A percentile compares a stretch with the other conserved stretches of the same genome.
phyloP scores from a whole-genome alignment of 2,888 invertebrate genomes.

The Ypsolopha scabrella region DNA sequence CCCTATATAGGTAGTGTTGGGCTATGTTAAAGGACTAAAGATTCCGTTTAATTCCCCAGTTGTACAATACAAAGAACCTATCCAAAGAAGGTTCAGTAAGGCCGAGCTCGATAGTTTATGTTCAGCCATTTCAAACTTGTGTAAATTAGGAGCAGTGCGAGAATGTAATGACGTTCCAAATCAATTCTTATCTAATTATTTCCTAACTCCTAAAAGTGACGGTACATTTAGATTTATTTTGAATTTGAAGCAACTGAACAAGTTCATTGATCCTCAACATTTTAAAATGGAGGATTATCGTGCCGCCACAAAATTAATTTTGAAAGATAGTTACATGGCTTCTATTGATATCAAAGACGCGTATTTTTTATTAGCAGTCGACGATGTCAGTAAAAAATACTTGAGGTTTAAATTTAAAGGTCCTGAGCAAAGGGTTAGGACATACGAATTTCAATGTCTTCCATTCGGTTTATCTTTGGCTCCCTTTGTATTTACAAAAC shows the following conservation, averaged over 20 bases:
- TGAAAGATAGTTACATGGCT: background rate
- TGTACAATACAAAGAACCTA: background rate
- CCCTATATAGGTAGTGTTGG: background rate
- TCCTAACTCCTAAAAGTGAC: constrained; percentile 6
- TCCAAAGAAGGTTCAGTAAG: background rate
- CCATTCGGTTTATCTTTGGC: too few species aligned
- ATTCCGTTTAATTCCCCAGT: background rate
- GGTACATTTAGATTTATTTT: constrained; percentile 3
- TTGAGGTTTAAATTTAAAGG: too few species aligned
- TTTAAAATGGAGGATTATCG: constrained; percentile 5
- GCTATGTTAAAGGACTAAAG: background rate
- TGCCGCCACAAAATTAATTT: constrained; percentile 1
- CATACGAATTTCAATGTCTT: too few species aligned
- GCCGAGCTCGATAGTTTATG: background rate
- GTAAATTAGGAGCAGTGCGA: background rate
- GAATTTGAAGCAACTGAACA: constrained; percentile 6
- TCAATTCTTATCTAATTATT: constrained; percentile 3
- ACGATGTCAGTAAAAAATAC: background rate
- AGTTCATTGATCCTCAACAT: constrained; percentile 1
- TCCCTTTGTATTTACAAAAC: too few species aligned
- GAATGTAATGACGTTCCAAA: background rate
- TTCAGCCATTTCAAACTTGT: background rate
- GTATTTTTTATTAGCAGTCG: constrained; percentile 2
- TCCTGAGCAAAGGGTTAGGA: too few species aligned
- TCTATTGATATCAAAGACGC: constrained; percentile 4